Percentiles rank a stretch among this genome's conserved stretches.
Evolutionary conservation across 2,888 invertebrate species (phyloP).

Genomic region (Sepiola atlantica): DNA sequence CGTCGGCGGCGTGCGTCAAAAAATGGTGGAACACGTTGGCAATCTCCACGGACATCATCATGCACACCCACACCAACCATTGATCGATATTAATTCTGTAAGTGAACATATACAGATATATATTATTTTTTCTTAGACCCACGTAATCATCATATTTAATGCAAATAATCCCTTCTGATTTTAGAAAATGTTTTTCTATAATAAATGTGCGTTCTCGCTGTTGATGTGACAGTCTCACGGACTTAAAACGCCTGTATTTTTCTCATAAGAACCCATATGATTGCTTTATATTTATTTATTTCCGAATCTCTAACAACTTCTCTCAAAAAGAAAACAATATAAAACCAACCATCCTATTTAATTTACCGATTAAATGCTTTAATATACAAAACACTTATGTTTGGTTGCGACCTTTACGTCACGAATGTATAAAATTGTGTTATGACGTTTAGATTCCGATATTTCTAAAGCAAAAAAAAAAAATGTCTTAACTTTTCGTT

Average conservation of each 20-base stretch:
- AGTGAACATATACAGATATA: not conserved
- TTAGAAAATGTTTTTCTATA: not conserved
- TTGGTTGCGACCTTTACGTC: no score
- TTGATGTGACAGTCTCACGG: not conserved
- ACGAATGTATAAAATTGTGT: no score
- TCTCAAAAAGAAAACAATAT: not conserved
- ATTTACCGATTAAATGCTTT: no score
- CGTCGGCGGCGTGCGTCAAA: conserved; percentile 43
- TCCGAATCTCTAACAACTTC: not conserved
- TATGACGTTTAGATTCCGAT: no score
- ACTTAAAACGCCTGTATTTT: not conserved
- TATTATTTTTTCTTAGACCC: no score
- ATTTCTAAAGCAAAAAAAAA: no score
- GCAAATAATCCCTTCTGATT: no score
- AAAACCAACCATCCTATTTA: no score
- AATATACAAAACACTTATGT: no score
- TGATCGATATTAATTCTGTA: not conserved
- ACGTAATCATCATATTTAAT: no score
- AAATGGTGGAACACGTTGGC: conserved; percentile 47
- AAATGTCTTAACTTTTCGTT: no score
- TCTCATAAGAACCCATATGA: not conserved
- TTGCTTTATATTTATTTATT: not conserved
- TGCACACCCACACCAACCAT: not conserved
- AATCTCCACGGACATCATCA: conserved; percentile 44
- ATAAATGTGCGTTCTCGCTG: not conserved